A percentile compares a stretch with the other conserved stretches of the same genome.
Conservation (phyloP, 2,113 vertebrate species). For the Pteropus alecto region DNA sequence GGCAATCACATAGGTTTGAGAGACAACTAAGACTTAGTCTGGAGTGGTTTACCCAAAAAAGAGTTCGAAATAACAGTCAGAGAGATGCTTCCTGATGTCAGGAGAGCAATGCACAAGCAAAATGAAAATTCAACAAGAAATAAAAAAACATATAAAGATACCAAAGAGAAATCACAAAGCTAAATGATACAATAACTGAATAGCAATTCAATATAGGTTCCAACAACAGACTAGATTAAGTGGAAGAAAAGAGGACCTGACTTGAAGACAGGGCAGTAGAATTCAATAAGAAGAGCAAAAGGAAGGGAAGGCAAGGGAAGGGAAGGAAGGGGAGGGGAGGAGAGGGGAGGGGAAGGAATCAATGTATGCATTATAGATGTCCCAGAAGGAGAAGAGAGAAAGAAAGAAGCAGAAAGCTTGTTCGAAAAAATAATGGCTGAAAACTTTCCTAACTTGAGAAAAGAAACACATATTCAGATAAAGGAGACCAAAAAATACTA, state of each 20-base stretch:
- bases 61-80: neutral
- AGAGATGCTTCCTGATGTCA: neutral
- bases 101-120: neutral
- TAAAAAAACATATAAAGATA: neutral
- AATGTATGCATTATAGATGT: neutral
- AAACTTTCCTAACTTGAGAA: neutral
- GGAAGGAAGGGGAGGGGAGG: too few species aligned
- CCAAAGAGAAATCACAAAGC: neutral
- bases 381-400: neutral
- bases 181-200: neutral
- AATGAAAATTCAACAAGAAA: neutral
- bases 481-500: neutral
- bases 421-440: neutral
- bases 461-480: neutral
- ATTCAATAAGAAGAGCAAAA: neutral
- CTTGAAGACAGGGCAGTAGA: neutral
- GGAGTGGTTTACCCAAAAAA: neutral
- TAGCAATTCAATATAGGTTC: neutral
- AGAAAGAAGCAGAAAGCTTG: neutral
- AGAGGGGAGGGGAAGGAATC: too few species aligned
- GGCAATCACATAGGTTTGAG: neutral
- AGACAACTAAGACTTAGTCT: neutral
- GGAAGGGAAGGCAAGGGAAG: neutral
- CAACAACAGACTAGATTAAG: neutral
- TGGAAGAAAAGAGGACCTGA: neutral